Evolutionary conservation across 2,797 vertebrate genomes (phyloP).

Genomic region (Sarcophilus harrisii): DNA sequence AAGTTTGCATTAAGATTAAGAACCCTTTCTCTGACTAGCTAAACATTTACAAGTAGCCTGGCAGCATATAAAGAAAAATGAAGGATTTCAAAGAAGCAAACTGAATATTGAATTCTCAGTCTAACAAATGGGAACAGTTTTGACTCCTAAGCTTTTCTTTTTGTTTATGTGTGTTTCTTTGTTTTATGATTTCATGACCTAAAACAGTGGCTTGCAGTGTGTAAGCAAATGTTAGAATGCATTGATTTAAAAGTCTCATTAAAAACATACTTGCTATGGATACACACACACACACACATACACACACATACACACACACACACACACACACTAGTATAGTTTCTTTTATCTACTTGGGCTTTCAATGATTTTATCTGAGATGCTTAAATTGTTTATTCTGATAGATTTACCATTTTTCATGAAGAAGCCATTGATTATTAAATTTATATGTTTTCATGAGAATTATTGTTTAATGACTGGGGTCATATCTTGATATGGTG

Average conservation of each 20-base stretch:
- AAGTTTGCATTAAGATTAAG: neutral
- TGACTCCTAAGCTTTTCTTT: neutral
- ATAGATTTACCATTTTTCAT: conserved; percentile 75
- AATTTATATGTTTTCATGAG: conserved; percentile 46
- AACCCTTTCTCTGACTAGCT: neutral
- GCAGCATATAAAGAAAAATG: neutral
- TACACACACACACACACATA: too few species aligned
- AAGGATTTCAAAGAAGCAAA: neutral
- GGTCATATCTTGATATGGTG: conserved; percentile 54
- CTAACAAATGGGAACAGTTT: neutral
- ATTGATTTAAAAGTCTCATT: neutral
- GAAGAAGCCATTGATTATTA: conserved; percentile 72
- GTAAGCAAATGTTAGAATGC: neutral
- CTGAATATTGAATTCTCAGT: neutral
- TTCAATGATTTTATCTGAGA: conserved; percentile 2
- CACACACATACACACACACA: too few species aligned
- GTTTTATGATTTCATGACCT: neutral
- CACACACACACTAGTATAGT: neutral
- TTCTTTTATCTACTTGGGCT: conserved; percentile 23
- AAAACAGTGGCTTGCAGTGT: neutral
- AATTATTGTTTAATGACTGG: conserved; percentile 34
- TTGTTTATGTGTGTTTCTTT: neutral
- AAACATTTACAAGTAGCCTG: neutral
- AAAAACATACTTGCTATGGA: conserved; percentile 3
- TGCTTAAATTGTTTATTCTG: conserved; percentile 49